Percentiles rank a stretch among this genome's conserved stretches.
phyloP scores from a whole-genome alignment of 2,888 invertebrate species.

The Alviniconcha strummeri region DNA sequence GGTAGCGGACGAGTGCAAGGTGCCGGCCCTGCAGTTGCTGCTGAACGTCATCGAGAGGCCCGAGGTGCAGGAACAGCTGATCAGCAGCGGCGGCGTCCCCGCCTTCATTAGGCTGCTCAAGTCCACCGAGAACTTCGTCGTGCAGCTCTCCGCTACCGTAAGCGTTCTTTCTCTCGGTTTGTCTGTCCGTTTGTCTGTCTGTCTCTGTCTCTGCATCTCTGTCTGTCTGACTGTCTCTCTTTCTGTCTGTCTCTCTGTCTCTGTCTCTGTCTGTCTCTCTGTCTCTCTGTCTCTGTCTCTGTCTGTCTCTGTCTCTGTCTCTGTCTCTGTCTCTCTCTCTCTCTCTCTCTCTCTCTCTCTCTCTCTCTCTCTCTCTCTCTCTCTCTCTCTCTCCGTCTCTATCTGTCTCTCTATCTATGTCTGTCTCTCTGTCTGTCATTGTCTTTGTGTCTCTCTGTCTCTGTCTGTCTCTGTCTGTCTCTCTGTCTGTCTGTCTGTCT shows the following conservation, averaged over 20 bases:
- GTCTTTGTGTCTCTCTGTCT: background rate
- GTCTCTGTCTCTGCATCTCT: background rate
- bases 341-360: no score
- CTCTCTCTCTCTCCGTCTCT: background rate
- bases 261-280: background rate
- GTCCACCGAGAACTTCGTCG: constrained; percentile 50
- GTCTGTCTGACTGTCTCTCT: background rate
- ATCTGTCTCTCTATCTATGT: no score
- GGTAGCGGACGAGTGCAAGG: constrained; percentile 62
- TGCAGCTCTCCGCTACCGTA: constrained; percentile 52
- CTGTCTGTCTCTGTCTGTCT: background rate
- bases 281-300: background rate
- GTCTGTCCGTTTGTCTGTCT: background rate
- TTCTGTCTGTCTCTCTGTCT: background rate
- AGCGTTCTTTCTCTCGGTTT: background rate
- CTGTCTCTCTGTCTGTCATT: background rate
- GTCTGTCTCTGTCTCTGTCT: no score
- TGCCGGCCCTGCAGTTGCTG: constrained; percentile 62
- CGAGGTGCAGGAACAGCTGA: constrained; percentile 64
- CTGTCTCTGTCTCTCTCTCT: background rate
- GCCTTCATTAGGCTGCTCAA: constrained; percentile 64
- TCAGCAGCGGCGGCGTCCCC: constrained; percentile 60
- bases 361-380: no score
- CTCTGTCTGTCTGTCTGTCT: background rate
- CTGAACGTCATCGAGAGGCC: constrained; percentile 61